A percentile compares a stretch with the other conserved stretches of the same genome.
Conservation (phyloP, 2,797 vertebrate genomes). For the Myotis pilosus region DNA sequence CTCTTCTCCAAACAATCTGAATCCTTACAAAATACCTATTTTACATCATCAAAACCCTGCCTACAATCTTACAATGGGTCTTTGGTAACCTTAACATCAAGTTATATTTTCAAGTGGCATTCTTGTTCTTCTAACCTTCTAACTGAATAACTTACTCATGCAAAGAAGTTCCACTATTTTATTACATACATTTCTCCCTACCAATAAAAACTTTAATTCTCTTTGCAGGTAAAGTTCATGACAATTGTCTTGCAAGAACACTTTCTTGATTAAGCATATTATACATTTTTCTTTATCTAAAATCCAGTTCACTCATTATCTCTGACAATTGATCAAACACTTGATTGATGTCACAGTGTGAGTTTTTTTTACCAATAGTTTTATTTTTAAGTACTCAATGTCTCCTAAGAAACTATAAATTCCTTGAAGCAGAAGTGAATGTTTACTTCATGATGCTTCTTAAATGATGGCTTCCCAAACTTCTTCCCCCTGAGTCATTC, state of each 20-base stretch:
- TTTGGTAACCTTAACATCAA: not conserved
- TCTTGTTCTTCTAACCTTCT: not conserved
- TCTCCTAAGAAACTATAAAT: not conserved
- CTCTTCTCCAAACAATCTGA: not conserved
- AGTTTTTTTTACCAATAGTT: not conserved
- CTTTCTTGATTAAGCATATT: not conserved
- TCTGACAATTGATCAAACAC: not conserved
- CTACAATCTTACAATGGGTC: not conserved
- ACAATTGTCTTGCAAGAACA: not conserved
- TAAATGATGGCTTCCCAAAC: slow-evolving; percentile 1
- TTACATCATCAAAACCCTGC: not conserved
- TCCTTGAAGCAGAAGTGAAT: not conserved
- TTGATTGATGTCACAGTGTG: not conserved
- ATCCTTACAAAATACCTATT: not conserved
- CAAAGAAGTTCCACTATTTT: not conserved
- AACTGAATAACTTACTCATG: not conserved
- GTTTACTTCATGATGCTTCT: not conserved
- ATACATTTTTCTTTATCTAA: not conserved
- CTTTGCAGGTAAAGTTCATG: not conserved
- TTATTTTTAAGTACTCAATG: not conserved
- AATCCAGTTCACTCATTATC: not conserved
- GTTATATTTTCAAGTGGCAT: not conserved
- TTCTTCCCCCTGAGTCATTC: slow-evolving; percentile 9
- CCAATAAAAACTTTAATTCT: not conserved
- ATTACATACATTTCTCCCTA: not conserved